These are phyloP conservation scores for Neosalanx taihuensis DNA, from an alignment of 2,797 vertebrate species.

Conservation along the genomic window DNA sequence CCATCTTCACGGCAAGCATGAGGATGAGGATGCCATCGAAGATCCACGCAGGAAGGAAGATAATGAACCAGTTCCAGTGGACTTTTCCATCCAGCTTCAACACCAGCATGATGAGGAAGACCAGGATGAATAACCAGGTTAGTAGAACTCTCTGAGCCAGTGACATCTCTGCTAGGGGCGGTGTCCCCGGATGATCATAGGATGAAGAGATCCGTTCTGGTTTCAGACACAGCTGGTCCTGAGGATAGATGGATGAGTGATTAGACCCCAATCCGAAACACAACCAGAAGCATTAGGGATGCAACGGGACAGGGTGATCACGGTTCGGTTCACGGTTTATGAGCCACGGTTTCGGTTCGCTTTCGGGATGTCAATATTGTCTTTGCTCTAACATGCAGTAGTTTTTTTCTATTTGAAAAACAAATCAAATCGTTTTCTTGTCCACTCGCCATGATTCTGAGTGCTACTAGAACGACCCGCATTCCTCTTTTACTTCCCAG, in stretches of 20 bases:
- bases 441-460: no score
- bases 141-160: constrained; percentile 93
- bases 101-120: constrained; percentile 94
- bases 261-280: not conserved
- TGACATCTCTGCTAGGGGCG: constrained; percentile 82
- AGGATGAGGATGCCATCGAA: constrained; percentile 92
- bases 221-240: not conserved
- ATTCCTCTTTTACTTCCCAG: no score
- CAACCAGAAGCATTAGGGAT: no score
- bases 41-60: constrained; percentile 95
- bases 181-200: constrained; percentile 41
- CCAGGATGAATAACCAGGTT: constrained; percentile 92
- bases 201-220: not conserved
- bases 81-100: constrained; percentile 95
- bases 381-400: no score
- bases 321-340: no score
- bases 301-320: no score
- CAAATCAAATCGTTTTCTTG: no score
- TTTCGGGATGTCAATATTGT: no score
- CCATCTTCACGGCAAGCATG: constrained; percentile 93
- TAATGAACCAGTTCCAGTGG: constrained; percentile 96
- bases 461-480: no score
- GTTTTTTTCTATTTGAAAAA: no score
- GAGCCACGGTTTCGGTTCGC: no score
- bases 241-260: constrained; percentile 2